Evolutionary conservation across 1,140 invertebrate species (phyloP), one percentile per base, ranked within the genome.

Genomic region (Megalonaias nervosa): DNA sequence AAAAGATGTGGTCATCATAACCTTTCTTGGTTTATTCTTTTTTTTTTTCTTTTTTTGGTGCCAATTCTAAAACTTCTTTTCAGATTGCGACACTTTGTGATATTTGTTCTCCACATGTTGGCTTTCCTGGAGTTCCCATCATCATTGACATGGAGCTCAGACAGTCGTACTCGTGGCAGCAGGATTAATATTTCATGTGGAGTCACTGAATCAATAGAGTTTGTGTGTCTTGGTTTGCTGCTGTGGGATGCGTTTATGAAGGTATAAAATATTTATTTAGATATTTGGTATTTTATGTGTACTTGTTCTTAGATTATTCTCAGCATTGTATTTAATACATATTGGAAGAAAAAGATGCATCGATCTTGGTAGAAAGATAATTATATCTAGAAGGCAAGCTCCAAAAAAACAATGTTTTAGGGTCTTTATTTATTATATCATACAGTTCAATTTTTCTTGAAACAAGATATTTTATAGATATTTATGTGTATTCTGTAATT

Each of bases 101-200:
- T 90, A 57, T 83, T 85, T 68, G 59, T 86, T 6, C 81, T 90
- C 0, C 86, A 89, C 69, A 81, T 89, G 14, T 80, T 90, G 73
- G 89, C 87, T 19, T 89, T 90, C 68, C 81, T 90, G 71, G 89
- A 90, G 67, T 83, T 79, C 58, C 89, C 89, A n/a, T 90, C 89
- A 5, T 90, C 89, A 6, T 71, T 90, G 48, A 87, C 86, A 5
- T 82, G 83, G 81, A 87, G 87, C 9, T 89, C 89, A 23, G 89
- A 90, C 66, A 85, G 88, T 15, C 80, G 85, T 16, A 56, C 57
- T 60, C 74, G 77, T 59, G 81, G 70, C 15, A 71, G 82, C 2
- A 79, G 86, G 38, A 60, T 84, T 13, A 26, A 64, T 16, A 70
- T 86, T 26, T 85, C 88, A 4, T 90, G 89, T 84, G 88, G 89